These are phyloP conservation scores for Pipistrellus pygmaeus DNA, from an alignment of 2,797 vertebrate genomes.

Conservation along the genomic window DNA sequence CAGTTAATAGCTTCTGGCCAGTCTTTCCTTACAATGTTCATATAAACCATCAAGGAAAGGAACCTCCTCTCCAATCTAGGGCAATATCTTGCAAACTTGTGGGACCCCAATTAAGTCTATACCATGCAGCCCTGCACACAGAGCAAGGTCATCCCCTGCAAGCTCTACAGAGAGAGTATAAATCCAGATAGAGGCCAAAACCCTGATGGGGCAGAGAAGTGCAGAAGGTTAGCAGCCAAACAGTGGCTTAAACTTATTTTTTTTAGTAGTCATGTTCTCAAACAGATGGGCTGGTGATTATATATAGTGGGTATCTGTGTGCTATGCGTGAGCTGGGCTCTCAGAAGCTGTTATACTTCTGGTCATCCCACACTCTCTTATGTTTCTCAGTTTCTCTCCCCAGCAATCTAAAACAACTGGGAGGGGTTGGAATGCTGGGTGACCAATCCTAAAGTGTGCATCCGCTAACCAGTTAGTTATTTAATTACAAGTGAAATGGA, in stretches of 20 bases:
- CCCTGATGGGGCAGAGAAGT: neutral
- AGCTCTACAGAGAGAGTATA: neutral
- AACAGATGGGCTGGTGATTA: neutral
- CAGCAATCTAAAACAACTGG: neutral
- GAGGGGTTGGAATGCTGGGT: neutral
- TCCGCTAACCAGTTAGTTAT: neutral
- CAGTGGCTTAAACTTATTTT: neutral
- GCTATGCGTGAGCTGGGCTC: neutral
- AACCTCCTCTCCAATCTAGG: neutral
- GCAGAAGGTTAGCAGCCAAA: neutral
- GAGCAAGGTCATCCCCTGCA: neutral
- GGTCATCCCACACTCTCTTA: neutral
- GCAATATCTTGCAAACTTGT: neutral
- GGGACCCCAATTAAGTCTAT: neutral
- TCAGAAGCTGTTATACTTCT: neutral
- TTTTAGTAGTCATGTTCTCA: neutral
- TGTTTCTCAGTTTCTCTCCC: neutral
- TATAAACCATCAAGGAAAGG: neutral
- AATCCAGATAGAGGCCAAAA: neutral
- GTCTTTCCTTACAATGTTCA: neutral
- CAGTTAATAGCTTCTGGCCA: neutral
- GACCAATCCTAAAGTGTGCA: neutral
- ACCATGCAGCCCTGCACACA: neutral
- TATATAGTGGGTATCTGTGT: neutral
- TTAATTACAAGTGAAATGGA: too few relatives aligned